Evolutionary conservation across 1,140 invertebrate genomes (phyloP).

Genomic region (Adelges cooleyi): DNA sequence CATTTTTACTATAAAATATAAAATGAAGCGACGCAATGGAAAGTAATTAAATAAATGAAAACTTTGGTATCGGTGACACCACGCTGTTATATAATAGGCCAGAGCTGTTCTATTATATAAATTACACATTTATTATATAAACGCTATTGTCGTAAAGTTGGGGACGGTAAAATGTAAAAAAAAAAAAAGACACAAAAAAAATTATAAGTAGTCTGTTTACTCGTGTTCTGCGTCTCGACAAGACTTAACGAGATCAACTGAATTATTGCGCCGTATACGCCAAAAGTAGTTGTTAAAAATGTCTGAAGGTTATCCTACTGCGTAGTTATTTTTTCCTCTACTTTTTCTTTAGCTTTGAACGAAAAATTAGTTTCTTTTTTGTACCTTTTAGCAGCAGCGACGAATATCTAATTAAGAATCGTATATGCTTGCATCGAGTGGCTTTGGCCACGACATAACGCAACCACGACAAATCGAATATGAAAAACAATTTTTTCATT

Average conservation of each 20-base stretch:
- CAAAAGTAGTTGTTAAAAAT: constrained; percentile 12
- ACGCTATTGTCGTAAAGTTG: too few species aligned
- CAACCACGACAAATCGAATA: not conserved
- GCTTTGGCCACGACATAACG: not conserved
- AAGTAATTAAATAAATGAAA: too few species aligned
- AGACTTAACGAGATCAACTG: not conserved
- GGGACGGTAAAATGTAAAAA: too few species aligned
- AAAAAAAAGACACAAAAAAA: too few species aligned
- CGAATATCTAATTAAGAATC: not conserved
- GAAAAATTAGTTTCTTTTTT: not conserved
- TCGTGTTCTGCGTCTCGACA: not conserved
- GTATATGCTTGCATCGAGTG: not conserved
- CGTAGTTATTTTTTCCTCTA: not conserved
- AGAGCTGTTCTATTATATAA: too few species aligned
- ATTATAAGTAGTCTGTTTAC: not conserved
- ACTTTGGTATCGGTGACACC: too few species aligned
- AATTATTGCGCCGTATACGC: not conserved
- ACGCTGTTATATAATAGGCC: too few species aligned
- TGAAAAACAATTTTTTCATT: not conserved
- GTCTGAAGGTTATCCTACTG: not conserved
- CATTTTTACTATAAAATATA: too few species aligned
- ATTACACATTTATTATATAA: too few species aligned
- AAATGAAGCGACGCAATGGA: too few species aligned
- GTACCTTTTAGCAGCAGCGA: not conserved
- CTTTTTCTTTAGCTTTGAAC: not conserved